Base-by-base conservation (phyloP, 1,140 invertebrate genomes). In the Coptotermes formosanus region DNA sequence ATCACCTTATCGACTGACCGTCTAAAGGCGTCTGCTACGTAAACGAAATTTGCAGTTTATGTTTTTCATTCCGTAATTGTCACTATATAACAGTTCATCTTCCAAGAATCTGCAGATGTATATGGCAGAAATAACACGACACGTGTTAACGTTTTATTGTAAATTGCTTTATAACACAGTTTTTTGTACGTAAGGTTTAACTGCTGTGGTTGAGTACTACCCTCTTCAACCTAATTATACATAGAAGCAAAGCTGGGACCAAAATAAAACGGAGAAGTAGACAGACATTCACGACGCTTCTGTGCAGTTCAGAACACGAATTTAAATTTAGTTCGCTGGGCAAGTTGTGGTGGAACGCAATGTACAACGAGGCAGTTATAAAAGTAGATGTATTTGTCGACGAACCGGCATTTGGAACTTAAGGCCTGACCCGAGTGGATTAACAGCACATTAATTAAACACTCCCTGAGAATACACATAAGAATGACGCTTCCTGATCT, bases 161-260 rank as follows among this genome's bases (percentile, higher is more conserved):
- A 55, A 1, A 55, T 16, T 55, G 52, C 14, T 55, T 55, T 21
- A 12, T 21, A 12, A 48, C 45, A 55, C 52, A 55, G 3, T 55
- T 75, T 25, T 30, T 75, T 64, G 59, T 25, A 30, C 64, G n/a
- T 19, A 55, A 19, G 52, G 48, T 48, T 16, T 12, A 12, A 48
- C 48, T 48, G 11, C 48, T 48, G 9, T 16, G 16, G 48, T 64
- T 64, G 1, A 64, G 59, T 8, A 64, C 59, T 23, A 23, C 3
- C 59, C 19, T 16, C 3, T 75, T 75, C 7, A 30, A 75, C 16
- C 86, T 52, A 48, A 86, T 82, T 85, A 59, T 81, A 87, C 86
- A 87, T 16, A 8, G 64, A 75, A 1, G 25, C 25, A 30, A 75
- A 75, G 64, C 64, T 30, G 64, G 11, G 64, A 75, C 64, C 64